phyloP scores from a whole-genome alignment of 2,113 vertebrate species.

The Fulica atra region DNA sequence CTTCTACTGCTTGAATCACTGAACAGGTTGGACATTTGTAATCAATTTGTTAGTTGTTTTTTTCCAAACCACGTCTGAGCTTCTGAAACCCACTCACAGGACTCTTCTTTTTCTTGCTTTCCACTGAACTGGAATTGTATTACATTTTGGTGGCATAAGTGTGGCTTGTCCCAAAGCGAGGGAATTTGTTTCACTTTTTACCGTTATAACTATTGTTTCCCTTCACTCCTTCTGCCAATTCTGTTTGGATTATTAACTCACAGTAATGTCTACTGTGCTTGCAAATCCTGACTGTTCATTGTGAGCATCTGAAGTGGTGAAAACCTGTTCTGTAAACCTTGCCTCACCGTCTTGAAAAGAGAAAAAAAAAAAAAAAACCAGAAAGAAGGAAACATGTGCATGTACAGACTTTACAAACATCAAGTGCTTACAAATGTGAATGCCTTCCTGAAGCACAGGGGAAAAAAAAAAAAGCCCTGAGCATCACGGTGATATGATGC shows the following conservation, averaged over 20 bases:
- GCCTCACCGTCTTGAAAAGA: accelerated
- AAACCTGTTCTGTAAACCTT: neutral
- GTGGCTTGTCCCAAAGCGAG: neutral
- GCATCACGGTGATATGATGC: accelerated
- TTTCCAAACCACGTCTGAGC: neutral
- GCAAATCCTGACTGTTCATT: neutral
- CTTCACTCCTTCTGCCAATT: neutral
- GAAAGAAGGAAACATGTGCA: no score
- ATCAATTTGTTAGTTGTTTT: neutral
- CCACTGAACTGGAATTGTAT: neutral
- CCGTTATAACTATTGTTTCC: neutral
- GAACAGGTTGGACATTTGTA: neutral
- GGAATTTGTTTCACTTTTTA: neutral
- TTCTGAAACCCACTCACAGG: neutral
- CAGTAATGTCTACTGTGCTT: accelerated
- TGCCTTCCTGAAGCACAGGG: neutral
- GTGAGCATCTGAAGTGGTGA: neutral
- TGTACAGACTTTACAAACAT: neutral
- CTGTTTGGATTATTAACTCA: neutral
- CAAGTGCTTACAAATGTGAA: neutral
- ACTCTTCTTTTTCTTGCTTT: neutral
- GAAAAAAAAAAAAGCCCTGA: neutral
- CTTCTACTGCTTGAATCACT: neutral
- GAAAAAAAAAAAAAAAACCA: neutral
- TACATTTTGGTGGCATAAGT: neutral